Evolutionary conservation across 2,797 vertebrate genomes (phyloP).

Genomic region (Austrolebias charrua): DNA sequence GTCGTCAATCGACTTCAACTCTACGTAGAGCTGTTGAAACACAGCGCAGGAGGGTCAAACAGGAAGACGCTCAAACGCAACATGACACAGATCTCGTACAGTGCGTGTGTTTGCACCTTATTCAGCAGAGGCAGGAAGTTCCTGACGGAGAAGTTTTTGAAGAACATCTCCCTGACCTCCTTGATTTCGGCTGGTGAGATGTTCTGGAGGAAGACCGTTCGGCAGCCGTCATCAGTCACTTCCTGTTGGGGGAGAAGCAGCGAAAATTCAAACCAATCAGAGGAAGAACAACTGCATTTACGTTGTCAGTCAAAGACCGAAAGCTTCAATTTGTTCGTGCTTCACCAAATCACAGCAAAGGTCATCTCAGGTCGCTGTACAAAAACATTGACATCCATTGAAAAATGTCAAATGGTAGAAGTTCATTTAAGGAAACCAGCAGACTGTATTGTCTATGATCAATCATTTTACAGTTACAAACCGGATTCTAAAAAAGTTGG

Average conservation of each 20-base stretch:
- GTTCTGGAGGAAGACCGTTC: constrained; percentile 32
- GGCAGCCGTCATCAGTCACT: accelerated
- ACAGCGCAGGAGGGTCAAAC: accelerated
- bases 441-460: no score
- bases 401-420: no score
- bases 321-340: no score
- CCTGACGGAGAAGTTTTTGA: not conserved
- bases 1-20: constrained; percentile 23
- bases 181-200: constrained; percentile 9
- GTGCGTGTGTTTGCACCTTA: constrained; percentile 43
- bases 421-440: no score
- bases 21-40: constrained; percentile 54
- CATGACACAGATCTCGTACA: no score
- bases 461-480: no score
- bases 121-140: constrained; percentile 63
- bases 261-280: not conserved
- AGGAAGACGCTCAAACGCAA: not conserved
- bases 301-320: no score
- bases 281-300: no score
- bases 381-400: no score
- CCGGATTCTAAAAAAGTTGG: no score
- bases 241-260: constrained; percentile 18
- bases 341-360: no score
- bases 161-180: constrained; percentile 24
- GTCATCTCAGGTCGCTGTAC: no score